phyloP scores from a whole-genome alignment of 2,113 vertebrate species.

The Myrmophylax atrothorax region DNA sequence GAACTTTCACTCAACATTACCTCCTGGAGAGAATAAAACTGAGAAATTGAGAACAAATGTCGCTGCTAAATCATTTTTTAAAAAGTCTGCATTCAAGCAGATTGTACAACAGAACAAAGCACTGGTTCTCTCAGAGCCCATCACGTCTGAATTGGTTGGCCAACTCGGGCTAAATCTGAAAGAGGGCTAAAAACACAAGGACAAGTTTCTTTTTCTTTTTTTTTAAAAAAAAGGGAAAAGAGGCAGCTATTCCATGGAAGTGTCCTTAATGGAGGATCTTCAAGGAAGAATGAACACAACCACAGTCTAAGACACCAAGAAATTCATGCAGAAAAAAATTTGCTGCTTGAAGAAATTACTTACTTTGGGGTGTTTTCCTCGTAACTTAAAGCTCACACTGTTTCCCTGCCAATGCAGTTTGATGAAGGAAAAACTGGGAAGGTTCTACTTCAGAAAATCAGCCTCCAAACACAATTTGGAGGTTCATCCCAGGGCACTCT shows the following conservation, averaged over 20 bases:
- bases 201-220: neutral
- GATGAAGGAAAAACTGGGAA: neutral
- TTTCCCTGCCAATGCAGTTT: neutral
- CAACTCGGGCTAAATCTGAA: neutral
- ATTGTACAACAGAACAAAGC: neutral
- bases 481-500: neutral
- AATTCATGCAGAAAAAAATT: neutral
- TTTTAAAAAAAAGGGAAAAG: neutral
- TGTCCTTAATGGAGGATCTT: rapidly evolving
- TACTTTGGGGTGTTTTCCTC: neutral
- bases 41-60: constrained; percentile 14
- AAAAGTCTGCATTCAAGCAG: neutral
- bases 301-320: rapidly evolving
- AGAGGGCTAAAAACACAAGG: neutral
- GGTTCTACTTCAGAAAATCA: neutral
- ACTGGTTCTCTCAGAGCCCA: neutral
- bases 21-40: neutral
- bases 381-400: neutral
- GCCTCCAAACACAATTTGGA: neutral
- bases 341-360: neutral
- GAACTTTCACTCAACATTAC: neutral
- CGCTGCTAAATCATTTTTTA: neutral
- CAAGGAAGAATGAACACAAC: neutral
- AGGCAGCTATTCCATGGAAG: neutral
- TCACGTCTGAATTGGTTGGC: neutral